Base-by-base conservation (phyloP, 2,113 vertebrate genomes). In the Anthoscopus minutus region DNA sequence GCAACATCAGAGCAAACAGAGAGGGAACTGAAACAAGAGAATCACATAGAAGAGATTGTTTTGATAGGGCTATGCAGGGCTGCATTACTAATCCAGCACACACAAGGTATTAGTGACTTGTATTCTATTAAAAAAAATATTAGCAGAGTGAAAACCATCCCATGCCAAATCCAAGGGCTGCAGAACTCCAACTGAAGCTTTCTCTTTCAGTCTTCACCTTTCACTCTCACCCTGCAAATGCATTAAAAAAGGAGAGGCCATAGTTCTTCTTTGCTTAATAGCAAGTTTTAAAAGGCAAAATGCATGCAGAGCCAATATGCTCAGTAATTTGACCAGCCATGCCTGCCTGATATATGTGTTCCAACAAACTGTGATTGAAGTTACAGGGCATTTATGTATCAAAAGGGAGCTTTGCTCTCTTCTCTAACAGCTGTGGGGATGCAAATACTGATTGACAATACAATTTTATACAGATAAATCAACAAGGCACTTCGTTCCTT, bases 1-100 rank as follows among this genome's bases (percentile, higher is more conserved):
- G 73, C 81, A 95, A 76, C 51, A 53, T 57, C 73, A 45, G 31
- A 85, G 42, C 53, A 94, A 96, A 92, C 47, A 92, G 69, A 90
- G 54, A 60, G 45, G n/a, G 13, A 14, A 79, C 10, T 87, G 91
- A 96, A 96, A 94, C 53, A 85, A 92, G 89, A 94, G 93, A 95
- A 69, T 65, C 5, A 2, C 84, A 91, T 58, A 76, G 57, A 94
- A 58, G 77, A 79, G 84, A 94, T 87, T 89, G 78, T 76, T 96
- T 86, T 96, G 86, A 69, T 86, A 89, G 40, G n/a, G 30, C 42
- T 89, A 3, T 30, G 40, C 69, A 81, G 56, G 17, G 24, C 60
- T 84, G 50, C n/a, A 19, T 72, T 84, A 79, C 61, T 94, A 91
- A 87, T 65, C 89, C 73, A 85, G 37, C 58, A 79, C 38, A 76